These are phyloP conservation scores for Napeogenes sylphis DNA, from an alignment of 2,888 invertebrate genomes.

Conservation along the genomic window DNA sequence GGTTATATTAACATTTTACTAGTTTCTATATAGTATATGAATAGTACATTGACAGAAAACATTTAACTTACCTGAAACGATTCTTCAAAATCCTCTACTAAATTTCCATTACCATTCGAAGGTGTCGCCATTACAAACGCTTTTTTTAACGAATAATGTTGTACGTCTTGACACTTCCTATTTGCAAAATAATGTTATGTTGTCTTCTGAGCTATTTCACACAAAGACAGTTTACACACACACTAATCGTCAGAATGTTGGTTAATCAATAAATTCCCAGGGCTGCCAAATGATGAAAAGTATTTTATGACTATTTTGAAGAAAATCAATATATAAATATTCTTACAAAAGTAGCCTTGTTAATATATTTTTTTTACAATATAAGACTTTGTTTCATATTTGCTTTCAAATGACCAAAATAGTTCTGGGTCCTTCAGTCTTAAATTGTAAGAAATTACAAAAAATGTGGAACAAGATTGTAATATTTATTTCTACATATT, in stretches of 20 bases:
- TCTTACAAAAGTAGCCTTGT: too few relatives aligned
- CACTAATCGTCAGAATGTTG: not conserved
- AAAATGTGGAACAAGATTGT: too few relatives aligned
- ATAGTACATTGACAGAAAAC: slow-evolving; percentile 6
- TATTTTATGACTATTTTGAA: not conserved
- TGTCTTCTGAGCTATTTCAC: slow-evolving; percentile 12
- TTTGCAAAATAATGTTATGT: slow-evolving; percentile 17
- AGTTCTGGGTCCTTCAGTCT: too few relatives aligned
- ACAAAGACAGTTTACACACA: slow-evolving; percentile 9
- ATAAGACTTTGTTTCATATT: too few relatives aligned
- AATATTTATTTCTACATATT: too few relatives aligned
- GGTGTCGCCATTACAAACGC: slow-evolving; percentile 81
- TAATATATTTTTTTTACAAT: too few relatives aligned
- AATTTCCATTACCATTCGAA: slow-evolving; percentile 89
- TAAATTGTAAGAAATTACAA: too few relatives aligned
- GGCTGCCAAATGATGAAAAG: slow-evolving; percentile 28
- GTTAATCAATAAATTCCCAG: slow-evolving; percentile 27
- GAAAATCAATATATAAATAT: slow-evolving; percentile 11
- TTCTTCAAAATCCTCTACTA: slow-evolving; percentile 94
- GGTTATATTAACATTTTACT: slow-evolving; percentile 46
- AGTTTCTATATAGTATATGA: slow-evolving; percentile 17
- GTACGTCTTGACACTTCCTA: slow-evolving; percentile 26
- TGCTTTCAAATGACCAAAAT: too few relatives aligned
- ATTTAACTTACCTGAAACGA: slow-evolving; percentile 85
- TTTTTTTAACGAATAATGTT: slow-evolving; percentile 23